Base-by-base conservation (phyloP, 2,797 vertebrate species). In the Ptychobarbus kaznakovi region DNA sequence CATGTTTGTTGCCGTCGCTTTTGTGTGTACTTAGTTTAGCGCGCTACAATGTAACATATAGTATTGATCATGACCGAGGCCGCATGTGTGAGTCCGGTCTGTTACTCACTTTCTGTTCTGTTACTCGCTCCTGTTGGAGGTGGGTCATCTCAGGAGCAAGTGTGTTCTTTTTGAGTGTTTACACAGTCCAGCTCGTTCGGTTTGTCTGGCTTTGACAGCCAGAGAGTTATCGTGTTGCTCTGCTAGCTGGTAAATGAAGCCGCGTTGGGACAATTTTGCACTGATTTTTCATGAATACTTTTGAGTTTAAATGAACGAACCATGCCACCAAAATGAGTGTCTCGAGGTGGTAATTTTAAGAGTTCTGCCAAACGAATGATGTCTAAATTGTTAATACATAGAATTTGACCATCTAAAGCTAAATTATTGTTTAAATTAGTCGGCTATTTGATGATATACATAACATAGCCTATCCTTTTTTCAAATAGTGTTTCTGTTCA, bases 11-110 rank as follows among this genome's bases (percentile, higher is more conserved):
- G 63, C 65, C 87, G 90, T 88, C 91, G 92, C 93, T 92, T 78
- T 92, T 93, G 91, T 93, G 92, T 89, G 80, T 87, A 70, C 85
- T 88, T 90, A 46, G 83, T 88, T 87, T 90, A 90, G 86, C 84
- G 86, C 81, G 63, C 80, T 85, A 79, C 81, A 80, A 35, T 83
- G 75, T 81, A 85, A 46, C 78, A 12, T 46, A 42, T 10, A 44
- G 65, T 81, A 87, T 53, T 58, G 53, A 16, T 68, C 32, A 53
- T 65, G 73, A 61, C 38, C 1, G 74, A 78, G 72, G 65, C 86
- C 51, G 56, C 51, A 1, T 42, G 76, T 49, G 65, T 28, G 49
- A 66, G 44, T 69, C 63, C 8, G 32, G n/a, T 44, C n/a, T n/a
- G 63, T 32, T 56, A n/a, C 56, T 49, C 35, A 49, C 80, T 69